phyloP scores from a whole-genome alignment of 2,797 vertebrate genomes.

The Melanotaenia parkinsoni region DNA sequence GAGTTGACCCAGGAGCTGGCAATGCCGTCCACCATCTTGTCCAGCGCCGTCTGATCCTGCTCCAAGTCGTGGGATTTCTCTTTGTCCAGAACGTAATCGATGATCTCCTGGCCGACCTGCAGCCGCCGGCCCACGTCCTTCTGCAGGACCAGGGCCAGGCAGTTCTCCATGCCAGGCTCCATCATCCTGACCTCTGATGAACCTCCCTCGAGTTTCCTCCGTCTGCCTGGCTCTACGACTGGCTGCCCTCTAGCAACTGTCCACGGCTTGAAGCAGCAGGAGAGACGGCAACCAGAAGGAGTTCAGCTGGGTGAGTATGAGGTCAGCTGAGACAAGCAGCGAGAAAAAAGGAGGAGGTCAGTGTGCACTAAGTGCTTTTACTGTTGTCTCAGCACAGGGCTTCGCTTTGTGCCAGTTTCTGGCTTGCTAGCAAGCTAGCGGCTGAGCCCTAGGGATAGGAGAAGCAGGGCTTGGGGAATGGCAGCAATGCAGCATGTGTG shows the following conservation, averaged over 20 bases:
- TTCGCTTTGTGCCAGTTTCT: constrained; percentile 76
- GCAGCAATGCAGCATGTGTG: constrained; percentile 99
- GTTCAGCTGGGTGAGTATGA: constrained; percentile 26
- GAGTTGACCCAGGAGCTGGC: constrained; percentile 97
- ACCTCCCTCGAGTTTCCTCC: constrained; percentile 64
- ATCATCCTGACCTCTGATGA: constrained; percentile 79
- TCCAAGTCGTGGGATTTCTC: constrained; percentile 95
- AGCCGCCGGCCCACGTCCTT: constrained; percentile 95
- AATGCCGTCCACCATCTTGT: constrained; percentile 96
- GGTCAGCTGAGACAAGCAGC: constrained; percentile 27
- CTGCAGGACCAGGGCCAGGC: constrained; percentile 92
- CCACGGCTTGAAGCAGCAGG: constrained; percentile 44
- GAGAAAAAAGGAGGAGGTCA: constrained; percentile 36
- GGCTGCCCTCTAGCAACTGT: constrained; percentile 22
- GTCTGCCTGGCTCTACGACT: constrained; percentile 65
- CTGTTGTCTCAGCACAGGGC: constrained; percentile 74
- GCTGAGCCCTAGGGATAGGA: constrained; percentile 86
- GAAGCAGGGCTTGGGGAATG: constrained; percentile 88
- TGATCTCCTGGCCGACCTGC: constrained; percentile 95
- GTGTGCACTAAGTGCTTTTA: constrained; percentile 61
- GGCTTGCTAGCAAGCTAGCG: constrained; percentile 83
- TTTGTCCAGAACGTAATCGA: constrained; percentile 93
- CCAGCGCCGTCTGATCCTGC: constrained; percentile 94
- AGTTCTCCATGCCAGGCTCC: constrained; percentile 96
- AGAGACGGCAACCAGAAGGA: constrained; percentile 46